phyloP scores from a whole-genome alignment of 2,113 vertebrate genomes.

The Vidua macroura region DNA sequence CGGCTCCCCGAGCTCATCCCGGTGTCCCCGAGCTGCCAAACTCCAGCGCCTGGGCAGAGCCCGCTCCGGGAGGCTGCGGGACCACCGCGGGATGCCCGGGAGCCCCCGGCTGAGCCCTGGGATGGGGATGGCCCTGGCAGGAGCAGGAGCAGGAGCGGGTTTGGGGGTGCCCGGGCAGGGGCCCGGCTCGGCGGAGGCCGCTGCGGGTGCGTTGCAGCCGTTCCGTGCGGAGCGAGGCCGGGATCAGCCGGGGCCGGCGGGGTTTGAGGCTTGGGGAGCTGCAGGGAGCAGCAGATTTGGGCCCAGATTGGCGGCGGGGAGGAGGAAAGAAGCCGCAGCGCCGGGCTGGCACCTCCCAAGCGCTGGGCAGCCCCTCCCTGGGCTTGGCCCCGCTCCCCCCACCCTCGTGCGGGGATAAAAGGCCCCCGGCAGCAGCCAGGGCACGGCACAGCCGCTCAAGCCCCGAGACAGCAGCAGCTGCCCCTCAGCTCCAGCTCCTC shows the following conservation, averaged over 20 bases:
- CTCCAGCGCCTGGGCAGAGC: not conserved
- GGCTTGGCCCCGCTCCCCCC: not conserved
- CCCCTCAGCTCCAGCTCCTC: not conserved
- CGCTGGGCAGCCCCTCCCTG: constrained; percentile 18
- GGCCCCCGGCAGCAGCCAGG: not conserved
- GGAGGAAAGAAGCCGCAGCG: not conserved
- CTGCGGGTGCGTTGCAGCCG: not conserved
- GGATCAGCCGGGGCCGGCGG: not conserved
- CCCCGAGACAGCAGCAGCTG: not conserved
- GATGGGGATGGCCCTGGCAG: no score
- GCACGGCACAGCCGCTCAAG: not conserved
- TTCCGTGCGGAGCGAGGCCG: not conserved
- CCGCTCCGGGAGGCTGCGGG: not conserved
- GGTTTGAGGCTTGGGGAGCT: not conserved
- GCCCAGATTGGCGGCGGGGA: not conserved
- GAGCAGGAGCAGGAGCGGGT: not conserved
- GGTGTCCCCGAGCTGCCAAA: not conserved
- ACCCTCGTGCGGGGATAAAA: not conserved
- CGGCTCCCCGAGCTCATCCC: no score
- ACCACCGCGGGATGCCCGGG: no score
- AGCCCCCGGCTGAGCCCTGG: no score
- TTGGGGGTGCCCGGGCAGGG: not conserved
- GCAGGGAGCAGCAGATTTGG: not conserved
- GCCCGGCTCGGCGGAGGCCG: not conserved
- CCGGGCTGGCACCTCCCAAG: constrained; percentile 27